Conservation (phyloP, 2,113 vertebrate genomes). For the Lichenostomus cassidix region DNA sequence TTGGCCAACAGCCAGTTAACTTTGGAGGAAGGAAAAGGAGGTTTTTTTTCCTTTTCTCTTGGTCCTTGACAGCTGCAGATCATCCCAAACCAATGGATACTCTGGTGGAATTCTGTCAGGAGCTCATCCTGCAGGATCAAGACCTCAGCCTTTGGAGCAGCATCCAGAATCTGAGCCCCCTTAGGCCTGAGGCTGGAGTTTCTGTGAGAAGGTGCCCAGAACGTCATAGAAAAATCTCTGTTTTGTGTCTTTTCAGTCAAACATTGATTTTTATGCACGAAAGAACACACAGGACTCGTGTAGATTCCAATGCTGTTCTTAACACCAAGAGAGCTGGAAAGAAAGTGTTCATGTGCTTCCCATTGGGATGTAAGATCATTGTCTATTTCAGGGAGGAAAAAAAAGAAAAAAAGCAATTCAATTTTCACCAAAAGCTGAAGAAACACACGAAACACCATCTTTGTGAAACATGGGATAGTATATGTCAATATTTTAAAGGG, state of each 20-base stretch:
- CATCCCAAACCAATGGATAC: not conserved
- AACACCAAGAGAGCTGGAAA: not conserved
- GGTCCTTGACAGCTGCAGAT: not conserved
- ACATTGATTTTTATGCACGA: not conserved
- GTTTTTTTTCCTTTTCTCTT: not conserved
- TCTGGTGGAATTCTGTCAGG: not conserved
- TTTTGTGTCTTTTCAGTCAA: not conserved
- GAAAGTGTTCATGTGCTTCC: not conserved
- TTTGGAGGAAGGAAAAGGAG: not conserved
- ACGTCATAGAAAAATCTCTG: not conserved
- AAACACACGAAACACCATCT: not conserved
- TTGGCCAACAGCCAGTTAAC: rapidly evolving
- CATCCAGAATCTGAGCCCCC: not conserved
- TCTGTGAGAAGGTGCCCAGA: not conserved
- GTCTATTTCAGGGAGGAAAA: not conserved
- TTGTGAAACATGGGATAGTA: not conserved
- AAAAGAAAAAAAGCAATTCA: not conserved
- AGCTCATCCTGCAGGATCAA: not conserved
- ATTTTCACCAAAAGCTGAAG: not conserved
- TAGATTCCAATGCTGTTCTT: not conserved
- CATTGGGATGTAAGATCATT: not conserved
- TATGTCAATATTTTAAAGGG: not conserved
- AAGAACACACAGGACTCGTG: not conserved
- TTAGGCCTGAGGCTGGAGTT: not conserved
- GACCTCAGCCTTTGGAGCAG: not conserved